Evolutionary conservation across 2,113 vertebrate genomes (phyloP), one percentile per base, ranked within the genome.

Genomic region (Calidris pugnax): DNA sequence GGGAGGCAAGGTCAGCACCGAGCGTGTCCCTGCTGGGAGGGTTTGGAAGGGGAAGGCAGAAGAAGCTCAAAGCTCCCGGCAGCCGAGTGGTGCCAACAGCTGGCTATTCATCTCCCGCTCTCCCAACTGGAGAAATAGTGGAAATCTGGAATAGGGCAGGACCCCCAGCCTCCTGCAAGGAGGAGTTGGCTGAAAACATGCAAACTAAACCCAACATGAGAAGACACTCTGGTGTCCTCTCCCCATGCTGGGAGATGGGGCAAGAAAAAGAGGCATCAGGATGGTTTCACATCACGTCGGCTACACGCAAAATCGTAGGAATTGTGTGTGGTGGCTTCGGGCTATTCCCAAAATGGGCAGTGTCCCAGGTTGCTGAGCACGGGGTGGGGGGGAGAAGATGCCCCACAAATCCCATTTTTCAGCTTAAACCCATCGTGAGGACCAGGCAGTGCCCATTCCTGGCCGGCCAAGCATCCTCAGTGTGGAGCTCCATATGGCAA

Each of bases 241-340:
- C 39, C 37, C 32, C 30, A 7, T 37, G 4, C 48, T 3, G 60
- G 39, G 50, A 39, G 10, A 37, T 0, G 15, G 23, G 51, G 27
- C 51, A 76, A 53, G 43, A 26, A 60, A 26, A 48, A 19, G 32
- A 48, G 5, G 14, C 0, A 0, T 12, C 11, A 2, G 76, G 56
- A 30, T 0, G 2, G 15, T 22, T 72, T 27, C 22, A 21, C 1
- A 9, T 51, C 72, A 27, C 23, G 9, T 8, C 1, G 0, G 41
- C 39, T 26, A 27, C 60, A 12, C 7, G 24, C 24, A 24, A 24
- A 51, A 26, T 24, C 23, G 13, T 26, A 26, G 24, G 13, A 51
- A 26, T 14, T 24, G 50, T 51, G 50, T 26, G 50, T 8, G 50
- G 50, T 51, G 24, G 24, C 23, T 51, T 53, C 8, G 14, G 50